Base-by-base conservation (phyloP, 2,113 vertebrate genomes). In the Leucopternis melanops region DNA sequence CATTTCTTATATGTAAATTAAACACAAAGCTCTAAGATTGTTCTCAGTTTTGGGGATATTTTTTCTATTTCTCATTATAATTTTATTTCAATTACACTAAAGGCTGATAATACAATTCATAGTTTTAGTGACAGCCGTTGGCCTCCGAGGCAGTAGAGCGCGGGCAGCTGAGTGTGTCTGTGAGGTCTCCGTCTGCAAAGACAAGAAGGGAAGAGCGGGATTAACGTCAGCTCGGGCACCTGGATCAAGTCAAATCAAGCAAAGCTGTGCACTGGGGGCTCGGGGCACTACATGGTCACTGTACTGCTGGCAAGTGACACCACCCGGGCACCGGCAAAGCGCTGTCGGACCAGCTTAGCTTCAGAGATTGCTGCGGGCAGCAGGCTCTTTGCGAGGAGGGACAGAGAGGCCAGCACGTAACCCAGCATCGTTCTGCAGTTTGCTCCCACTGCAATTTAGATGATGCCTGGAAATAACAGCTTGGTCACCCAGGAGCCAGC, bases 131-230 rank as follows among this genome's bases (percentile, higher is more conserved):
- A n/a, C n/a, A n/a, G 90, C 98, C 62, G 55, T 98, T 94, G 84
- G 97, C 90, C 92, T 99, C 99, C 0, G 98, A 99, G 75, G 98
- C 97, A 1, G 97, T 96, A 47, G 99, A 99, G 42, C 94, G 98
- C 0, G 99, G 98, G 59, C 99, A 98, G 63, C 99, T 99, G 86
- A 98, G 98, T 0, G 98, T 99, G 97, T 99, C 99, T 0, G 99
- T 99, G 90, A 99, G 97, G 66, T 99, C 99, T 84, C 99, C 99
- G 10, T 99, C 99, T 99, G 92, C 90, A 23, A 71, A 78, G 59
- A 89, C 54, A 74, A 26, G 80, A 87, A 7, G 29, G 58, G 54
- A 67, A 42, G 34, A 75, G 62, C 1, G 9, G 12, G 34, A 22
- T 72, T 14, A 32, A 77, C 0, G 0, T 93, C 73, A 10, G 62